Percentiles rank a stretch among this genome's conserved stretches.
These are phyloP conservation scores for Anolis sagrei DNA, from an alignment of 2,113 vertebrate genomes.

Conservation along the genomic window DNA sequence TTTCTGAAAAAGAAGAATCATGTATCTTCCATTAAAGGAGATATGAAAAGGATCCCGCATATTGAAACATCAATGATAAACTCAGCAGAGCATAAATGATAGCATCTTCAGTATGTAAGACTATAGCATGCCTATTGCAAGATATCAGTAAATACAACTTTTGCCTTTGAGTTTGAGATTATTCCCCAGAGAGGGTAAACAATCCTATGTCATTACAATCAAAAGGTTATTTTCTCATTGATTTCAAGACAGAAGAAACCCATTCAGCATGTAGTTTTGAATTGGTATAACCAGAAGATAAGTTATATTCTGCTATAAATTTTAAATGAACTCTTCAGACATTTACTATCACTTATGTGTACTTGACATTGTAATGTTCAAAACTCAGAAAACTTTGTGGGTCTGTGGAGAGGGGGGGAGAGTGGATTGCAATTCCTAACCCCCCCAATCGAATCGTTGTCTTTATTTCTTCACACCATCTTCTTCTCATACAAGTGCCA, in stretches of 20 bases:
- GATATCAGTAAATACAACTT: background rate
- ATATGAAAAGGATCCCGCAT: background rate
- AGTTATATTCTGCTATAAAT: background rate
- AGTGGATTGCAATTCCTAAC: no score
- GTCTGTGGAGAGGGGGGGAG: no score
- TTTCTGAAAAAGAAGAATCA: background rate
- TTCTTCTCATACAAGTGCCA: no score
- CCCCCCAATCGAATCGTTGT: no score
- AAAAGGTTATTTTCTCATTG: background rate
- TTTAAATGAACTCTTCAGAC: background rate
- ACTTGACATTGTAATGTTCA: conserved; percentile 21
- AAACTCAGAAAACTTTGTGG: no score
- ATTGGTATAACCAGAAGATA: background rate
- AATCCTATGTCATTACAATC: background rate
- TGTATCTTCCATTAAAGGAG: background rate
- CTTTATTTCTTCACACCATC: no score
- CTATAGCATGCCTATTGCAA: accelerated
- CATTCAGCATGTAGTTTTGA: background rate
- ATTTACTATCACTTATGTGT: conserved; percentile 20
- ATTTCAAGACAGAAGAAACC: background rate
- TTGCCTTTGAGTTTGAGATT: accelerated
- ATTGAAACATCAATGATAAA: background rate
- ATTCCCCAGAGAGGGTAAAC: background rate
- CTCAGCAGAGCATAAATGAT: background rate
- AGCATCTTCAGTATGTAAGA: background rate